Conservation (phyloP, 2,888 invertebrate genomes). For the Beris chalybata region DNA sequence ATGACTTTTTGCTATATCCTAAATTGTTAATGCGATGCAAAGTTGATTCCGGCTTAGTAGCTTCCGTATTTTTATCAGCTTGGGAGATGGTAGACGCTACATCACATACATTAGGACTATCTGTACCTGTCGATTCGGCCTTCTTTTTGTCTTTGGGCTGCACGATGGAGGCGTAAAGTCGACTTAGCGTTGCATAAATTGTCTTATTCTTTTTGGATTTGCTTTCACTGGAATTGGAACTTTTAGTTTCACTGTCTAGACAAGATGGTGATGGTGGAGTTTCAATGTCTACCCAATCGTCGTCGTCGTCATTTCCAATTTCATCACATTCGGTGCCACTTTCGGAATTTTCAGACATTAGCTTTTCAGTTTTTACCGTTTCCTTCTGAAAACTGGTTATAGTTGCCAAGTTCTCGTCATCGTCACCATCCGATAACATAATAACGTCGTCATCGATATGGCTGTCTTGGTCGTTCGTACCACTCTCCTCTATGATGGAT, state of each 20-base stretch:
- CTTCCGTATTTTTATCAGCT: conserved; percentile 35
- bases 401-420: background rate
- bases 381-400: background rate
- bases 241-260: conserved; percentile 34
- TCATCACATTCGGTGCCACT: background rate
- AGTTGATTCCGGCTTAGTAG: conserved; percentile 46
- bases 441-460: conserved; percentile 3
- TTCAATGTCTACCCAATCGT: conserved; percentile 50
- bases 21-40: conserved; percentile 46
- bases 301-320: conserved; percentile 43
- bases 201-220: conserved; percentile 42
- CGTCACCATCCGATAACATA: conserved; percentile 18
- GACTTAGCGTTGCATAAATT: conserved; percentile 43
- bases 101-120: background rate
- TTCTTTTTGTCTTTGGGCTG: conserved; percentile 20
- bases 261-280: conserved; percentile 41
- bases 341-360: background rate
- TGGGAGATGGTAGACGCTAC: conserved; percentile 12
- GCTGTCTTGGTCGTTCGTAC: background rate
- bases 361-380: background rate
- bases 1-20: conserved; percentile 42
- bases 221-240: conserved; percentile 33
- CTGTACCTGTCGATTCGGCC: background rate
- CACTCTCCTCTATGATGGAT: background rate
- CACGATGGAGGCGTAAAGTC: conserved; percentile 39